A percentile compares a stretch with the other conserved stretches of the same genome.
These are phyloP conservation scores for Gnatocerus cornutus DNA, from an alignment of 2,888 invertebrate genomes.

Conservation along the genomic window DNA sequence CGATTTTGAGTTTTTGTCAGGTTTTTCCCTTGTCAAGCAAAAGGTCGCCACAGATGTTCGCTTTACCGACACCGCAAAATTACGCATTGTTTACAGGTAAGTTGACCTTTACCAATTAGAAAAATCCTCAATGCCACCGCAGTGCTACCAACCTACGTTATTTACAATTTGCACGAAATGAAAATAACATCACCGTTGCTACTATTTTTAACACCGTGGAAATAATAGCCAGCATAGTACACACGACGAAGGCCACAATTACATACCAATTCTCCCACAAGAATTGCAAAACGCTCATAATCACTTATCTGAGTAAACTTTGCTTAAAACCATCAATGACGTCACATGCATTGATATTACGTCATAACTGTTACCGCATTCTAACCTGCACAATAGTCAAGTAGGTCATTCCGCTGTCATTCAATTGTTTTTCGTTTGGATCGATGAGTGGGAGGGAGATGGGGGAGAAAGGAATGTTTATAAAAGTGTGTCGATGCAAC, in stretches of 20 bases:
- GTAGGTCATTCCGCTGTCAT: not conserved
- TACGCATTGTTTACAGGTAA: not conserved
- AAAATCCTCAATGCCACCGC: not conserved
- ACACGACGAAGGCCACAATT: not conserved
- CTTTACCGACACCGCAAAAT: not conserved
- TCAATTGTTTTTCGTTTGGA: not conserved
- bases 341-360: not conserved
- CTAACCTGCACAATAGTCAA: not conserved
- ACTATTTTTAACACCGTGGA: not conserved
- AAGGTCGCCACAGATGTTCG: too few relatives aligned
- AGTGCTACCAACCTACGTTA: not conserved
- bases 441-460: constrained; percentile 1
- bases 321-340: not conserved
- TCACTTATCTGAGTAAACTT: not conserved
- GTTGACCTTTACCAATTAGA: not conserved
- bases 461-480: not conserved
- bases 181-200: not conserved
- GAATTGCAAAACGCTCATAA: not conserved
- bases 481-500: not conserved
- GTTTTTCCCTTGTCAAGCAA: too few relatives aligned
- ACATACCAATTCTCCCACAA: not conserved
- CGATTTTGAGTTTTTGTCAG: too few relatives aligned
- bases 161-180: not conserved
- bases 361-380: constrained; percentile 1
- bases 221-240: not conserved